A percentile compares a stretch with the other conserved stretches of the same genome.
Evolutionary conservation across 2,888 invertebrate genomes (phyloP).

Genomic region (Acrobasis consociella): DNA sequence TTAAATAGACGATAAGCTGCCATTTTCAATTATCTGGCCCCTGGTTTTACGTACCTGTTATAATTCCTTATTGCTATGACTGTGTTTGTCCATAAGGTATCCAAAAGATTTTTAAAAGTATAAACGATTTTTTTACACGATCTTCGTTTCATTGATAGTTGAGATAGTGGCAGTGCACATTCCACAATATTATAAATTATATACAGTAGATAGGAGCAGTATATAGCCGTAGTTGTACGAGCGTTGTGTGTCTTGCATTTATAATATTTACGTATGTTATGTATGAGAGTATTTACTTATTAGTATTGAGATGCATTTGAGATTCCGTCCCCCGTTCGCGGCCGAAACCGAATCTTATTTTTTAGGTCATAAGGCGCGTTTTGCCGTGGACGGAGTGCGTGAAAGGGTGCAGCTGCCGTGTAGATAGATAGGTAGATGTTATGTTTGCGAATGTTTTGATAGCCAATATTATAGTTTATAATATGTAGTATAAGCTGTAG

Average conservation of each 20-base stretch:
- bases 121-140: neutral
- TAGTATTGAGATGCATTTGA: slow-evolving; percentile 55
- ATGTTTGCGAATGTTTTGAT: slow-evolving; percentile 66
- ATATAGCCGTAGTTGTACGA: slow-evolving; percentile 65
- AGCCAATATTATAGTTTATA: slow-evolving; percentile 39
- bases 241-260: slow-evolving; percentile 67
- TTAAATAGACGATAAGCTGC: too few species aligned
- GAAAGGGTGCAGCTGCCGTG: slow-evolving; percentile 46
- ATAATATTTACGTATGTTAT: slow-evolving; percentile 55
- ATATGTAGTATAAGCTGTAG: slow-evolving; percentile 58
- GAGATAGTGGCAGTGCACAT: slow-evolving; percentile 30
- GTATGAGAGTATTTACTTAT: slow-evolving; percentile 53
- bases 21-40: too few species aligned
- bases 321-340: slow-evolving; percentile 39
- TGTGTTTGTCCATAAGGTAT: too few species aligned
- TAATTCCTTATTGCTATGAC: too few species aligned
- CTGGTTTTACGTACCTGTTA: too few species aligned
- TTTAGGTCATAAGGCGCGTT: slow-evolving; percentile 36
- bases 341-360: slow-evolving; percentile 41
- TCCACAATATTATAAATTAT: slow-evolving; percentile 32
- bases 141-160: too few species aligned
- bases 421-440: slow-evolving; percentile 79
- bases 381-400: slow-evolving; percentile 33
- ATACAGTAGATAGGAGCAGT: slow-evolving; percentile 59
- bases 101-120: too few species aligned